Evolutionary conservation across 2,888 invertebrate species (phyloP), one percentile per base, ranked within the genome.

Genomic region (Campoplex capitator): DNA sequence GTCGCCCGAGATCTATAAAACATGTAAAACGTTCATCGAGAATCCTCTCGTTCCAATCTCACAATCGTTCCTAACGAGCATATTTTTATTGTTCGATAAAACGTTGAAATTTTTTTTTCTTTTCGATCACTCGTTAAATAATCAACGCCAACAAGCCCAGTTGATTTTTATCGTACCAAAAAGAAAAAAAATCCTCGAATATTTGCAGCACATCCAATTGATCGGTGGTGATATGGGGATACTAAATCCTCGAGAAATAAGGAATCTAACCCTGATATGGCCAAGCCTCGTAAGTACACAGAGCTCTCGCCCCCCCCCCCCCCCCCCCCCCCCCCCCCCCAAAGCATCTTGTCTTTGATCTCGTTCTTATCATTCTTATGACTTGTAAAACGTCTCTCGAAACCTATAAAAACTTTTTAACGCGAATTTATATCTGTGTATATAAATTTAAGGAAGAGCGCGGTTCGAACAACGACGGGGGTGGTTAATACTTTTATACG

Each of bases 151-250:
- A 42, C 7, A 6, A 38, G 38, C 23, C 23, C 42, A 9, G 9
- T 7, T 42, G 42, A 42, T 42, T 23, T 3, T 4, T 58, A 28
- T 28, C 23, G 23, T 58, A 23, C 23, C 0, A 23, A 23, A 23
- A 23, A n/a, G n/a, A n/a, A 58, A 23, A 9, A 28, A 58, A 58
- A 11, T 2, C 3, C 0, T 9, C 4, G 11, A 32, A 62, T 0
- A 62, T 71, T 89, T 88, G 18, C 88, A 90, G 90, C 89, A 90
- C 23, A 90, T 89, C 51, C 88, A 88, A 82, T 76, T 90, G 84
- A 86, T 90, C 80, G 90, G 89, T 45, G 89, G 89, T 42, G 88
- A 90, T 28, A 89, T 89, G 89, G 89, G 89, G 35, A 23, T 79
- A 2, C 58, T 90, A 28, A 74, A 68, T 73, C 79, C 88, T 28